These are phyloP conservation scores for Ranitomeya variabilis DNA, from an alignment of 2,113 vertebrate species.

Conservation along the genomic window DNA sequence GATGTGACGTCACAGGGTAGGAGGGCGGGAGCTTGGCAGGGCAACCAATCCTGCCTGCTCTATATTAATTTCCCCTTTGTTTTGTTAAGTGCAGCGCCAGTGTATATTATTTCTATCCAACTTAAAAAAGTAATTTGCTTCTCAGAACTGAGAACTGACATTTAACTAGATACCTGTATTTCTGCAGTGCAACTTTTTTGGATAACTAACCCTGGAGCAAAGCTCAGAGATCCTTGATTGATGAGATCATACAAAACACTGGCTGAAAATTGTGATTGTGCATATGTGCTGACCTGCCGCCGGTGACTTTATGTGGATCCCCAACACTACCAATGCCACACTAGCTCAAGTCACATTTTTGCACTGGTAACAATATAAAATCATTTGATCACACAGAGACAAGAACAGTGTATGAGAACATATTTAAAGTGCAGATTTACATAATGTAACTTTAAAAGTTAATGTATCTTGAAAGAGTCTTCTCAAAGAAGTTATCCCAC, in stretches of 20 bases:
- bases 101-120: no score
- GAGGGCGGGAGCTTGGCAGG: no score
- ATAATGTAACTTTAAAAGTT: no score
- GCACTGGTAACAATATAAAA: background rate
- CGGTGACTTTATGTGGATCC: background rate
- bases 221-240: background rate
- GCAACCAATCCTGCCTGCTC: no score
- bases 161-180: background rate
- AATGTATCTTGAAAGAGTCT: no score
- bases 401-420: background rate
- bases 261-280: background rate
- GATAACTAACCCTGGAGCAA: background rate
- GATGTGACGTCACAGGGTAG: no score
- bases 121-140: background rate
- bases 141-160: background rate
- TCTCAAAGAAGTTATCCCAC: no score
- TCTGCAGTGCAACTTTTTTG: background rate
- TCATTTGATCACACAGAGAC: background rate
- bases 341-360: background rate
- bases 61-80: no score
- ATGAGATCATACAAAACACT: background rate
- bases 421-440: no score
- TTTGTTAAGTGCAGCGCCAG: no score
- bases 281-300: background rate
- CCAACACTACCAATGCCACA: background rate